Percentiles rank a stretch among this genome's conserved stretches.
Evolutionary conservation across 2,797 vertebrate species (phyloP).

Genomic region (Cirrhinus molitorella): DNA sequence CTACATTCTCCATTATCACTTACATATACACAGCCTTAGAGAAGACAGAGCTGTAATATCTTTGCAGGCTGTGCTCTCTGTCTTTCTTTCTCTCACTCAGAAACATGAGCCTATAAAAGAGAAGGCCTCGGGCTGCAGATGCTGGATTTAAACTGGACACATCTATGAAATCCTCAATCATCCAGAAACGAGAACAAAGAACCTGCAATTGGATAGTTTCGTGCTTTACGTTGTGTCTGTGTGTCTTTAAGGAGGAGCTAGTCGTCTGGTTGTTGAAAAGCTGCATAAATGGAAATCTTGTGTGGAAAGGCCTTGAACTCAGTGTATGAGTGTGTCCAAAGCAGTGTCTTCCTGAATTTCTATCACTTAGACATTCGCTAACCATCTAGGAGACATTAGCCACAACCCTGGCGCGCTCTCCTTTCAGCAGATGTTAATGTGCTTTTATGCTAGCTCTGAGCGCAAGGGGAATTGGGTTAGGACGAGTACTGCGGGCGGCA

Average conservation of each 20-base stretch:
- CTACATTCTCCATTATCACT: slow-evolving; percentile 54
- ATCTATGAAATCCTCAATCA: slow-evolving; percentile 56
- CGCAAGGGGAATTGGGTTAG: slow-evolving; percentile 15
- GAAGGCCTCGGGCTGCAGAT: slow-evolving; percentile 44
- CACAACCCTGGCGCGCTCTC: slow-evolving; percentile 7
- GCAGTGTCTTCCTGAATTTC: slow-evolving; percentile 22
- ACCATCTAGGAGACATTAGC: slow-evolving; percentile 56
- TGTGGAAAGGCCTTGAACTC: slow-evolving; percentile 25
- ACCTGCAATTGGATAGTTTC: slow-evolving; percentile 29
- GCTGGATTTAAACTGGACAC: slow-evolving; percentile 57
- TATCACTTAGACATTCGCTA: slow-evolving; percentile 41
- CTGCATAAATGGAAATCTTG: slow-evolving; percentile 36
- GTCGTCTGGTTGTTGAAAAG: not conserved
- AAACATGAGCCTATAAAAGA: slow-evolving; percentile 44
- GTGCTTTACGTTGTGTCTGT: slow-evolving; percentile 5
- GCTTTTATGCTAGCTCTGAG: slow-evolving; percentile 41
- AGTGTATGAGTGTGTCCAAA: slow-evolving; percentile 23
- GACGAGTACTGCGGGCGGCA: slow-evolving; percentile 21
- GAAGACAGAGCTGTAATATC: slow-evolving; percentile 48
- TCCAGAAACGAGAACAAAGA: slow-evolving; percentile 53
- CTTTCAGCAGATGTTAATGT: slow-evolving; percentile 47
- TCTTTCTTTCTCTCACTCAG: not conserved
- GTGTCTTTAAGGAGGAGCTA: slow-evolving; percentile 33
- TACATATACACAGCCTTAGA: slow-evolving; percentile 52
- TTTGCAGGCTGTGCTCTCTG: slow-evolving; percentile 6